Percentiles rank a stretch among this genome's conserved stretches.
phyloP scores from a whole-genome alignment of 2,888 invertebrate genomes.

The Zaprionus obscuricornis region DNA sequence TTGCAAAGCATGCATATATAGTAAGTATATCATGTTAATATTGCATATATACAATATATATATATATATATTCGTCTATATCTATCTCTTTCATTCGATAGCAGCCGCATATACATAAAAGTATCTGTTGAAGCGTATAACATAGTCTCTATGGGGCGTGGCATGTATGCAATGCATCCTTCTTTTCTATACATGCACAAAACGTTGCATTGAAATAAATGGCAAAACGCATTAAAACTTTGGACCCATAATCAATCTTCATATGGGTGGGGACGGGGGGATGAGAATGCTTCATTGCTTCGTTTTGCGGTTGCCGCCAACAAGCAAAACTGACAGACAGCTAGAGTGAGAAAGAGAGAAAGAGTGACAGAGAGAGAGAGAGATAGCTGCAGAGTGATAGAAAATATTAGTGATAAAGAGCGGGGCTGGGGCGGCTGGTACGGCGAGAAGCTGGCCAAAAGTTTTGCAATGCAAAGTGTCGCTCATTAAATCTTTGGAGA shows the following conservation, averaged over 20 bases:
- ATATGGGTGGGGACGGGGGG: no score
- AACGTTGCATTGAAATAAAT: constrained; percentile 75
- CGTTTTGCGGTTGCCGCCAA: constrained; percentile 42
- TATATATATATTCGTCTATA: no score
- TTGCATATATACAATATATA: no score
- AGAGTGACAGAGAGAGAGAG: background rate
- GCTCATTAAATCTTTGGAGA: constrained; percentile 74
- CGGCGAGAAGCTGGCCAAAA: no score
- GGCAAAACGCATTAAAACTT: constrained; percentile 74
- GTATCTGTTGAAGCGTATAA: constrained; percentile 12
- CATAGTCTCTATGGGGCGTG: constrained; percentile 50
- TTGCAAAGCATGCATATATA: no score
- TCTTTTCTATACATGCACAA: no score
- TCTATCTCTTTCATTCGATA: background rate
- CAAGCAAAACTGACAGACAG: no score
- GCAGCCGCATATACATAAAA: constrained; percentile 13
- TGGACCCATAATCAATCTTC: constrained; percentile 72
- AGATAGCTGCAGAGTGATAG: background rate
- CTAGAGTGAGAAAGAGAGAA: background rate
- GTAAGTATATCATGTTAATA: no score
- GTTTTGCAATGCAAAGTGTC: constrained; percentile 33
- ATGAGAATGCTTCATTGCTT: constrained; percentile 70
- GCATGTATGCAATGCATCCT: constrained; percentile 45
- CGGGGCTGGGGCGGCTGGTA: no score
- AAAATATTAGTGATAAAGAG: no score